Evolutionary conservation across 1,140 invertebrate genomes (phyloP).

Genomic region (Danaus plexippus): DNA sequence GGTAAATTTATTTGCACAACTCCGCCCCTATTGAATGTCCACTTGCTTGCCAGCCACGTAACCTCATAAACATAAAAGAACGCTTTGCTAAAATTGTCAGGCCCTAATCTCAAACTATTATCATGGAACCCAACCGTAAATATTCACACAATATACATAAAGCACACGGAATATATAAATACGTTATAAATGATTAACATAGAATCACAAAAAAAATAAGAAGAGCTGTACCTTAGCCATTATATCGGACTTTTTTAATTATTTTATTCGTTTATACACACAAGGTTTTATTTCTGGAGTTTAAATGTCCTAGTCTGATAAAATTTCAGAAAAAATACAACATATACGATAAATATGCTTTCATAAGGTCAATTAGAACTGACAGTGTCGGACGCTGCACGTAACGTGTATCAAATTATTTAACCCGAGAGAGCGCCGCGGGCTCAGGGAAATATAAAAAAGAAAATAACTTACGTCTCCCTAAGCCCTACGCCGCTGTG

Average conservation of each 20-base stretch:
- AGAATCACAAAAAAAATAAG: not conserved
- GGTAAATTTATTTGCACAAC: slow-evolving; percentile 21
- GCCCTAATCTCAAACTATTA: slow-evolving; percentile 50
- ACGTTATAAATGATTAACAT: slow-evolving; percentile 13
- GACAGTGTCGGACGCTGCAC: slow-evolving; percentile 42
- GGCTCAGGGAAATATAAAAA: slow-evolving; percentile 54
- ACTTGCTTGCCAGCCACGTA: slow-evolving; percentile 57
- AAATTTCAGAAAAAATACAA: no score
- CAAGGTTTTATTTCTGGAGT: no score
- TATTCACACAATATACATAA: slow-evolving; percentile 36
- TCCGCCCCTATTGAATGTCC: slow-evolving; percentile 23
- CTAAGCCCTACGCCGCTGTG: slow-evolving; percentile 39
- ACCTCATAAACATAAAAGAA: slow-evolving; percentile 59
- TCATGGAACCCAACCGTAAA: slow-evolving; percentile 35
- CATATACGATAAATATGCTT: not conserved
- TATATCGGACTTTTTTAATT: no score
- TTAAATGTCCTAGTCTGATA: no score
- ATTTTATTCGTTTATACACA: no score
- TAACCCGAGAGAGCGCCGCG: slow-evolving; percentile 40
- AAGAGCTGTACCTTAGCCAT: no score
- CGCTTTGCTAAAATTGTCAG: slow-evolving; percentile 52
- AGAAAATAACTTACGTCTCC: slow-evolving; percentile 53
- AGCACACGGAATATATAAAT: slow-evolving; percentile 27
- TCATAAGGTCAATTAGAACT: slow-evolving; percentile 36
- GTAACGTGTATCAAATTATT: slow-evolving; percentile 55